Evolutionary conservation across 2,888 invertebrate species (phyloP).

Genomic region (Acrobasis suavella): DNA sequence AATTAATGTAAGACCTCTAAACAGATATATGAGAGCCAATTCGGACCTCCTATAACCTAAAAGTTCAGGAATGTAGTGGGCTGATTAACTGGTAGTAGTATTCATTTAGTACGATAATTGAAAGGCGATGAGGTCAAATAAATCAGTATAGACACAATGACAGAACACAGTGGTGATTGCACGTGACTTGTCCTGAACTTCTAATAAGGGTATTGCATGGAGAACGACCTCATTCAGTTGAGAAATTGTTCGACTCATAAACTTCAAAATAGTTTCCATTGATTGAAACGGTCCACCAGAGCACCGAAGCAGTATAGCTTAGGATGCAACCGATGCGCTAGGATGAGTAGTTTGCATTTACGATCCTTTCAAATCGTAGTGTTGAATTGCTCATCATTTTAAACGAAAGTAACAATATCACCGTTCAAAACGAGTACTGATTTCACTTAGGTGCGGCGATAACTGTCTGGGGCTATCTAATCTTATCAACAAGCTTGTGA

Average conservation of each 20-base stretch:
- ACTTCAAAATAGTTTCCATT: too few relatives aligned
- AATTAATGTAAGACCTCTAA: constrained; percentile 29
- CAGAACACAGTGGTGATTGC: background rate
- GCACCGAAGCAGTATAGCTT: too few relatives aligned
- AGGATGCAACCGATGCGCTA: too few relatives aligned
- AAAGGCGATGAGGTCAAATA: background rate
- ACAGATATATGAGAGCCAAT: constrained; percentile 14
- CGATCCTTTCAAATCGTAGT: background rate
- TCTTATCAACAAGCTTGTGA: constrained; percentile 65
- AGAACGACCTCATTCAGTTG: too few relatives aligned
- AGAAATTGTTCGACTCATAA: too few relatives aligned
- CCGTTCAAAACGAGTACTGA: constrained; percentile 27
- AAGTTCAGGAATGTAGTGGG: background rate
- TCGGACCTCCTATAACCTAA: background rate
- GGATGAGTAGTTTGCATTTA: too few relatives aligned
- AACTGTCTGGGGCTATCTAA: constrained; percentile 58
- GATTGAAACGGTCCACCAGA: too few relatives aligned
- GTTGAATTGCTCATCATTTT: background rate
- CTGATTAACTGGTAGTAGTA: background rate
- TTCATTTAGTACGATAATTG: background rate
- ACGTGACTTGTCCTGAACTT: background rate
- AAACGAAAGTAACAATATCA: constrained; percentile 15
- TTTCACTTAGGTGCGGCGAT: constrained; percentile 52
- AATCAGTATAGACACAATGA: background rate
- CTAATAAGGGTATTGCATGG: too few relatives aligned